Percentiles rank a stretch among this genome's conserved stretches.
These are phyloP conservation scores for Mystacides longicornis DNA, from an alignment of 2,888 invertebrate species.

Conservation along the genomic window DNA sequence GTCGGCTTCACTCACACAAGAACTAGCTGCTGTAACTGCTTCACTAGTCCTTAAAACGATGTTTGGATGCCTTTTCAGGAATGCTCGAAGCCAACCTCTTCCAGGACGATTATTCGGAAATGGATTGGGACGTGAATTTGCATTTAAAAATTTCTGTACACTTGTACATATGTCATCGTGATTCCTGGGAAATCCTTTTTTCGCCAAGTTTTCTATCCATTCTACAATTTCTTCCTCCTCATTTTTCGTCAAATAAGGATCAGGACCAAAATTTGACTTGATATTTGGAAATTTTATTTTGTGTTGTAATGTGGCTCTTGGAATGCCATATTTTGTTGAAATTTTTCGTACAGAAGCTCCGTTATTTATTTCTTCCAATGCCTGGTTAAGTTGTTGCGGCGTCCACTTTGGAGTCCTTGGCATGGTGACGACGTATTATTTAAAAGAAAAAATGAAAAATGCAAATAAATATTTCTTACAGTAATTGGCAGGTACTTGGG, in stretches of 20 bases:
- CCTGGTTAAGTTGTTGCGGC: no score
- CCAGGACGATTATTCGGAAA: background rate
- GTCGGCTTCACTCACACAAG: background rate
- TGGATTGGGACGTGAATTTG: constrained; percentile 1
- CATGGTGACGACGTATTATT: no score
- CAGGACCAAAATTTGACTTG: background rate
- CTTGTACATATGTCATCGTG: background rate
- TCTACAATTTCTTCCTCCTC: background rate
- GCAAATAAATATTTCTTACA: no score
- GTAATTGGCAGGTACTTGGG: no score
- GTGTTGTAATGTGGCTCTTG: background rate
- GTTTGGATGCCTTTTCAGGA: background rate
- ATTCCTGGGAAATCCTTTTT: background rate
- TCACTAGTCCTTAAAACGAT: background rate
- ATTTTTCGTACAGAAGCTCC: background rate
- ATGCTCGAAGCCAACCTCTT: background rate
- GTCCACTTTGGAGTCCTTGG: no score
- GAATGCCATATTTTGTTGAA: background rate
- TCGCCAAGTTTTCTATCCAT: background rate
- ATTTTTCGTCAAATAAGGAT: background rate
- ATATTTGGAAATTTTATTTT: background rate
- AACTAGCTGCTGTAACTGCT: background rate
- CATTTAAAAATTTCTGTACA: background rate
- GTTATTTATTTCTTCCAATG: background rate
- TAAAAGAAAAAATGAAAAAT: no score